Percentiles rank a stretch among this genome's conserved stretches.
phyloP scores from a whole-genome alignment of 2,113 vertebrate species.

The Lamprologus callipterus region DNA sequence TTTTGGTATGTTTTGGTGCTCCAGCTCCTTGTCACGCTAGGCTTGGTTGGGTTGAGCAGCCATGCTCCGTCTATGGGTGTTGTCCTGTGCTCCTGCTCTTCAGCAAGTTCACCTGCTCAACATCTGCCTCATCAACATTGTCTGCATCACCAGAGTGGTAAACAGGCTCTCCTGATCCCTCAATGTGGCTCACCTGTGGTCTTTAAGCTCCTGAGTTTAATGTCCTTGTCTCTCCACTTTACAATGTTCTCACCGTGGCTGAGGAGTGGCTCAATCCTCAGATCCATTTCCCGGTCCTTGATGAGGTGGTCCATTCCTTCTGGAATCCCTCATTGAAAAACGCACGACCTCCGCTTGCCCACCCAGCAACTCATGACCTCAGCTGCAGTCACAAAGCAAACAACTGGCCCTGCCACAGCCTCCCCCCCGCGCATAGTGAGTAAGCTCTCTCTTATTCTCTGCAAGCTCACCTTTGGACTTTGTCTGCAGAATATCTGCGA shows the following conservation, averaged over 20 bases:
- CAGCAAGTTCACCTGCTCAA: not conserved
- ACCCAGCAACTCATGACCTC: not conserved
- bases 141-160: not conserved
- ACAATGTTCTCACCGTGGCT: rapidly evolving
- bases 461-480: not conserved
- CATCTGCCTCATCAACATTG: not conserved
- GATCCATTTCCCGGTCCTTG: not conserved
- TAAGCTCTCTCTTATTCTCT: not conserved
- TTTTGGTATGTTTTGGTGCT: not conserved
- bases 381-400: not conserved
- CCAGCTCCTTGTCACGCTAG: not conserved
- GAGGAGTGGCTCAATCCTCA: not conserved
- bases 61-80: not conserved
- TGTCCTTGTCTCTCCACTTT: not conserved
- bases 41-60: not conserved
- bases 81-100: not conserved
- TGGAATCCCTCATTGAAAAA: not conserved
- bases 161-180: not conserved
- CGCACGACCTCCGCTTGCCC: not conserved
- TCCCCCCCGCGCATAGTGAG: rapidly evolving
- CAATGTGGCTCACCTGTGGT: not conserved
- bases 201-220: not conserved
- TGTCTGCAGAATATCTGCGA: not conserved
- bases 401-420: not conserved
- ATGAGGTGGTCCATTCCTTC: not conserved